Conservation (phyloP, 92 coral and sea anemone genomes). For the Micromussa lordhowensis region DNA sequence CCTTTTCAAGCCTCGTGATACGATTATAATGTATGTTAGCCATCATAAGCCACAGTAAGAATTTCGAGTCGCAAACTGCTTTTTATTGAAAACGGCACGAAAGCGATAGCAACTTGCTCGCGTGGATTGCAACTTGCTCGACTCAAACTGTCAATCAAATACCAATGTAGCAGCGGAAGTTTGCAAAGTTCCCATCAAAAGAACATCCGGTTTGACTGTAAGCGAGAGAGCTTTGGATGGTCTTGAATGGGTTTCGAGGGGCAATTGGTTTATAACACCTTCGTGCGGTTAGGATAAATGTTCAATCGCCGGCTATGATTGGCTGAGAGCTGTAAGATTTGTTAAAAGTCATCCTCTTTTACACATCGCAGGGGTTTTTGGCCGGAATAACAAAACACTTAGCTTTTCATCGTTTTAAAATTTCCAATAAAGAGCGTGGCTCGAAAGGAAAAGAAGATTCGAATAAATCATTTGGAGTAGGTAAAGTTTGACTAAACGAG, state of each 20-base stretch:
- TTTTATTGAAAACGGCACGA: too few relatives aligned
- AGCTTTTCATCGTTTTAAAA: slow-evolving; percentile 37
- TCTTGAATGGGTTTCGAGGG: slow-evolving; percentile 28
- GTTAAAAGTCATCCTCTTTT: slow-evolving; percentile 51
- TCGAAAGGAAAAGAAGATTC: slow-evolving; percentile 21
- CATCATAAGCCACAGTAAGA: too few relatives aligned
- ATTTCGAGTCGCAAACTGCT: too few relatives aligned
- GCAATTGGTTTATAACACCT: slow-evolving; percentile 38
- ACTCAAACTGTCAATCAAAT: too few relatives aligned
- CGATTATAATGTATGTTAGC: too few relatives aligned
- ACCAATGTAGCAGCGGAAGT: too few relatives aligned
- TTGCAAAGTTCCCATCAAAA: too few relatives aligned
- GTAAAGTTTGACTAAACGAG: slow-evolving; percentile 19
- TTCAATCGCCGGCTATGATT: slow-evolving; percentile 49
- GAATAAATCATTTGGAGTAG: slow-evolving; percentile 9
- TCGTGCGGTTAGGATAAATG: slow-evolving; percentile 58
- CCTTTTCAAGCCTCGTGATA: too few relatives aligned
- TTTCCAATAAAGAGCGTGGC: slow-evolving; percentile 2
- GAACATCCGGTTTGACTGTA: too few relatives aligned
- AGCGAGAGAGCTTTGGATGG: slow-evolving; percentile 27
- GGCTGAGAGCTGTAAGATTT: slow-evolving; percentile 49
- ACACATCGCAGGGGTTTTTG: slow-evolving; percentile 54
- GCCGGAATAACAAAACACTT: slow-evolving; percentile 38
- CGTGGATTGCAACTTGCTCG: too few relatives aligned
- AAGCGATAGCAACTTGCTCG: too few relatives aligned